These are phyloP conservation scores for Limnodromus scolopaceus DNA, from an alignment of 2,797 vertebrate species.

Conservation along the genomic window DNA sequence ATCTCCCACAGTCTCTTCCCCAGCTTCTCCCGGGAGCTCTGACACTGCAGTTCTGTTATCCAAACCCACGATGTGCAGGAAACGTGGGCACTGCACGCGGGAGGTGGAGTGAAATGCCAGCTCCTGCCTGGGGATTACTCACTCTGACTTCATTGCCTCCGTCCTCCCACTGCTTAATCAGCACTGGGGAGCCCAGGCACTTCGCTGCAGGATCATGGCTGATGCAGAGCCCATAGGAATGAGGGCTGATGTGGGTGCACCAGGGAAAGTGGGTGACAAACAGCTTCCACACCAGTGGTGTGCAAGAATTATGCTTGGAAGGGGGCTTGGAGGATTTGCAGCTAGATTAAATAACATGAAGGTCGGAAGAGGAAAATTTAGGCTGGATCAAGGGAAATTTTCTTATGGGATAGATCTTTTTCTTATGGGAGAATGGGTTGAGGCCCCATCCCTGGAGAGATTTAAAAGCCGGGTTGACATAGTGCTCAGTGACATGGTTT, in stretches of 20 bases:
- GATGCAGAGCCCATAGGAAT: not conserved
- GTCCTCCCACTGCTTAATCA: slow-evolving; percentile 52
- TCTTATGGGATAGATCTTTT: not conserved
- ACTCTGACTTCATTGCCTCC: slow-evolving; percentile 54
- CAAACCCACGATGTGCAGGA: not conserved
- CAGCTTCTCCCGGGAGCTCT: slow-evolving; percentile 14
- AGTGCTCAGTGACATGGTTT: too few relatives aligned
- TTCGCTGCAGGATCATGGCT: not conserved
- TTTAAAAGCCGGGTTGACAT: too few relatives aligned
- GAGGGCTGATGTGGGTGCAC: not conserved
- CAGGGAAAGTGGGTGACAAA: not conserved
- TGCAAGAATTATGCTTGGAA: not conserved
- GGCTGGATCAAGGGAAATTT: not conserved
- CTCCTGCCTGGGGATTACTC: slow-evolving; percentile 57
- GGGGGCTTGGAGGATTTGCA: not conserved
- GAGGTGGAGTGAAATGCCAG: slow-evolving; percentile 52
- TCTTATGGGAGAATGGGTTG: too few relatives aligned
- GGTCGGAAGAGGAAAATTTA: not conserved
- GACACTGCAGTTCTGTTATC: not conserved
- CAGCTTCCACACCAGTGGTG: not conserved
- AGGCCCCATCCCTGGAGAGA: too few relatives aligned
- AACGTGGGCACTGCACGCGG: slow-evolving; percentile 19
- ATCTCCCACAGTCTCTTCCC: slow-evolving; percentile 4
- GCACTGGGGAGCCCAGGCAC: not conserved
- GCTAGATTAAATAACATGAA: not conserved